Conservation (phyloP, 2,113 vertebrate species). For the Catharus minimus region DNA sequence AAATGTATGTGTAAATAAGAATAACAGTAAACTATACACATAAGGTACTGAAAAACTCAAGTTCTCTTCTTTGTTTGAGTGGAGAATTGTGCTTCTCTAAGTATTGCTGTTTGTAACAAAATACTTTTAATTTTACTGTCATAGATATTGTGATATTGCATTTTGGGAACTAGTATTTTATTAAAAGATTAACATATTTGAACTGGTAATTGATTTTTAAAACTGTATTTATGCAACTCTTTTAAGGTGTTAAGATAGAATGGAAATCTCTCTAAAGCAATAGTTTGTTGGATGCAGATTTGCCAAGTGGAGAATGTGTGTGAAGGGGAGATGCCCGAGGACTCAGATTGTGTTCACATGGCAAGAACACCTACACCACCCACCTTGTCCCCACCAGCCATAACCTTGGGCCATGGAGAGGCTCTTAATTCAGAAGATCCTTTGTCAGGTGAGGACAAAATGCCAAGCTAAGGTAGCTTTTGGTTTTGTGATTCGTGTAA, state of each 20-base stretch:
- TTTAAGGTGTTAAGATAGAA: conserved; percentile 41
- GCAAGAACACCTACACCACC: conserved; percentile 75
- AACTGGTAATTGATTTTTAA: conserved; percentile 24
- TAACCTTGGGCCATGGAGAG: conserved; percentile 77
- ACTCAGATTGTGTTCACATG: conserved; percentile 67
- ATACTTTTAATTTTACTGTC: background rate
- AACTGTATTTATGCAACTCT: conserved; percentile 38
- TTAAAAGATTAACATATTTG: background rate
- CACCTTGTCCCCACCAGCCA: conserved; percentile 74
- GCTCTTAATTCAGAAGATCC: conserved; percentile 74
- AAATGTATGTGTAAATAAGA: background rate
- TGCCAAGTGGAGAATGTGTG: conserved; percentile 83
- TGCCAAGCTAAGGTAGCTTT: background rate
- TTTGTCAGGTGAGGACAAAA: conserved; percentile 77
- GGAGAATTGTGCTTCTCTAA: background rate
- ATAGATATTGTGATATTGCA: background rate
- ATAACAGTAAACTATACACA: background rate
- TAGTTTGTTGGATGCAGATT: conserved; percentile 74
- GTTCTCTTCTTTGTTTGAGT: background rate
- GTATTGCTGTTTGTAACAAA: background rate
- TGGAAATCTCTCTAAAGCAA: conserved; percentile 60
- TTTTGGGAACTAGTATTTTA: background rate
- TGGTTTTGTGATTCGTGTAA: background rate
- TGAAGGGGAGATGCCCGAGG: conserved; percentile 79
- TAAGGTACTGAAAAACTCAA: background rate